These are phyloP conservation scores for Microplitis deprimator DNA, from an alignment of 2,888 invertebrate species.

Conservation along the genomic window DNA sequence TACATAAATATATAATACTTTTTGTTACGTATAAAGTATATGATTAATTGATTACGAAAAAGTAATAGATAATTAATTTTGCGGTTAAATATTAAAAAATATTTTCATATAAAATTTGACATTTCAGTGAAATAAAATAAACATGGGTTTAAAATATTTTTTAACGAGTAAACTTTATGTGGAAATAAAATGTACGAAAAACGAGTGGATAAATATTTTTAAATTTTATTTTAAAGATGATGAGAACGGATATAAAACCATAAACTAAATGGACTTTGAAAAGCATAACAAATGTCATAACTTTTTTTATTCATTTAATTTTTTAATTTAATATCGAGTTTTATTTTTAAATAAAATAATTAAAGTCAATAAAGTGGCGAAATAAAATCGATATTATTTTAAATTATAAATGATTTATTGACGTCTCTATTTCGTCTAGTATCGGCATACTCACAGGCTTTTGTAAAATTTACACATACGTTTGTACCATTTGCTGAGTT, in stretches of 20 bases:
- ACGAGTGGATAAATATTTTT: background rate
- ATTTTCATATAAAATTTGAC: background rate
- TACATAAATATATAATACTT: slow-evolving; percentile 8
- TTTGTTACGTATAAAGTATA: slow-evolving; percentile 7
- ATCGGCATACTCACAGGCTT: background rate
- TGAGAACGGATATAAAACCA: background rate
- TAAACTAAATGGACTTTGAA: background rate
- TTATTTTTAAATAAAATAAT: too few species aligned
- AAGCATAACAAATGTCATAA: background rate
- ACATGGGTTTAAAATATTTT: background rate
- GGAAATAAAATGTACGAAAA: too few species aligned
- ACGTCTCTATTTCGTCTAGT: background rate
- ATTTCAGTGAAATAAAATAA: background rate
- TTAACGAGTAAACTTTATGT: background rate
- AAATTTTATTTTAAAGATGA: background rate
- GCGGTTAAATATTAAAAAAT: background rate
- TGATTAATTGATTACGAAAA: background rate
- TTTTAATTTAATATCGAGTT: background rate
- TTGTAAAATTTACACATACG: background rate
- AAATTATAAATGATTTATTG: background rate
- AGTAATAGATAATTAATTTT: background rate
- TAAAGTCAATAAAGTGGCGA: too few species aligned
- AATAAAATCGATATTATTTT: background rate
- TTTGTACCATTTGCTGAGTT: background rate
- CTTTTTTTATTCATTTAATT: background rate